Percentiles rank a stretch among this genome's conserved stretches.
These are phyloP conservation scores for Phorcus lineatus DNA, from an alignment of 2,888 invertebrate genomes.

Conservation along the genomic window DNA sequence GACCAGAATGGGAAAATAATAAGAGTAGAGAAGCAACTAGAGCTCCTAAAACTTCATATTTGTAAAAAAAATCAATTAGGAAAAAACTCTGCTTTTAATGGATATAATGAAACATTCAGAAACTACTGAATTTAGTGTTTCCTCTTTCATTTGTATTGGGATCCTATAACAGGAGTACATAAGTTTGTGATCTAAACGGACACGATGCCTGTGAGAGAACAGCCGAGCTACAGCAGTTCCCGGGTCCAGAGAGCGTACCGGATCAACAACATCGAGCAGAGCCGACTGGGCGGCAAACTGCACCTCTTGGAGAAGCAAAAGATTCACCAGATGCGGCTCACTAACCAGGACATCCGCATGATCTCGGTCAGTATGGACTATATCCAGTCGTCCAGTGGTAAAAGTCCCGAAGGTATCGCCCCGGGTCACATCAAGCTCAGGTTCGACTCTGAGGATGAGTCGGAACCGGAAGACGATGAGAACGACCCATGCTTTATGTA, in stretches of 20 bases:
- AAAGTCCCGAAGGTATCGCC: slow-evolving; percentile 64
- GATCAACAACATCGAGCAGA: slow-evolving; percentile 68
- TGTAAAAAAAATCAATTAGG: no score
- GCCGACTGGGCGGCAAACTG: slow-evolving; percentile 56
- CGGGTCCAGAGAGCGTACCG: slow-evolving; percentile 67
- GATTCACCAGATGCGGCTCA: slow-evolving; percentile 57
- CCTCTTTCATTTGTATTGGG: no score
- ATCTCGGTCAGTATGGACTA: slow-evolving; percentile 67
- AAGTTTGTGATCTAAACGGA: not conserved
- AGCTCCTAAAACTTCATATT: no score
- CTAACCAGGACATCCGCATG: slow-evolving; percentile 69
- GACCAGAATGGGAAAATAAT: no score
- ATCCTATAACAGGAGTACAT: no score
- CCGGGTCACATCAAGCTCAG: slow-evolving; percentile 37
- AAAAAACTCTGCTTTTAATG: no score
- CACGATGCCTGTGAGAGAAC: slow-evolving; percentile 53
- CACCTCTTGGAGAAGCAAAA: slow-evolving; percentile 66
- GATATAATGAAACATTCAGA: no score
- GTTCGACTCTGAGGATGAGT: slow-evolving; percentile 34
- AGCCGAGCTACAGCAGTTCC: slow-evolving; percentile 63
- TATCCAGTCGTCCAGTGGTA: slow-evolving; percentile 69
- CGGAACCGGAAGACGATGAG: slow-evolving; percentile 38
- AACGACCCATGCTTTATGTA: slow-evolving; percentile 65
- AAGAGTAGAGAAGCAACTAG: no score
- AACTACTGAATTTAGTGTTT: no score